Evolutionary conservation across 2,797 vertebrate species (phyloP).

Genomic region (Centropyge bicolor): DNA sequence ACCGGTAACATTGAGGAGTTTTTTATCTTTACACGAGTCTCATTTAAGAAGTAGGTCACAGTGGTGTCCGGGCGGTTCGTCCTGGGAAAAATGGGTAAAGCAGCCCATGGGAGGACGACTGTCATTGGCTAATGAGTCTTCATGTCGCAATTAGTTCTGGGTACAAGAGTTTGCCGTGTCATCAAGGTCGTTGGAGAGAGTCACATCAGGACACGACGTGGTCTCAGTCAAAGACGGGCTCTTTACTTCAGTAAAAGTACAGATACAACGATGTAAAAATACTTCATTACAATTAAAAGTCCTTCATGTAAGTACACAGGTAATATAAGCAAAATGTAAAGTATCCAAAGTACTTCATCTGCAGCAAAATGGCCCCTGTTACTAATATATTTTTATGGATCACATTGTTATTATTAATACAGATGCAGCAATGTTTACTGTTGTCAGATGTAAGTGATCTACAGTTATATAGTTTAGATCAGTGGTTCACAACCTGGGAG

Average conservation of each 20-base stretch:
- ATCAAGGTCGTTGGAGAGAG: conserved; percentile 56
- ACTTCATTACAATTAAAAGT: not conserved
- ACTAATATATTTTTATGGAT: not conserved
- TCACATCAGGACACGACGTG: conserved; percentile 5
- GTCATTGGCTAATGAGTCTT: conserved; percentile 70
- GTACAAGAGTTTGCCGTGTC: conserved; percentile 45
- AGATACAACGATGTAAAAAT: not conserved
- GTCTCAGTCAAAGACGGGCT: not conserved
- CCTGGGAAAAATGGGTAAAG: conserved; percentile 41
- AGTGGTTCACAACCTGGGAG: not conserved
- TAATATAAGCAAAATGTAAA: not conserved
- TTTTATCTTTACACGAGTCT: conserved; percentile 21
- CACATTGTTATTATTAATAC: not conserved
- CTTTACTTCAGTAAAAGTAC: not conserved
- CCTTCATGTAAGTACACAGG: not conserved
- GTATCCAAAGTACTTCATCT: not conserved
- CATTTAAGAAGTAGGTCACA: conserved; percentile 34
- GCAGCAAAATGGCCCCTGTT: not conserved
- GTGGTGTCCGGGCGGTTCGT: conserved; percentile 17
- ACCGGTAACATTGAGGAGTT: not conserved
- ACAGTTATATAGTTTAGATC: not conserved
- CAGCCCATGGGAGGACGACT: conserved; percentile 56
- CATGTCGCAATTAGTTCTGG: conserved; percentile 68
- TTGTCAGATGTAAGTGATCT: no score
- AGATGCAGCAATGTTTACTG: not conserved